A percentile compares a stretch with the other conserved stretches of the same genome.
phyloP scores from a whole-genome alignment of 2,888 invertebrate species.

The Apantesis nais region DNA sequence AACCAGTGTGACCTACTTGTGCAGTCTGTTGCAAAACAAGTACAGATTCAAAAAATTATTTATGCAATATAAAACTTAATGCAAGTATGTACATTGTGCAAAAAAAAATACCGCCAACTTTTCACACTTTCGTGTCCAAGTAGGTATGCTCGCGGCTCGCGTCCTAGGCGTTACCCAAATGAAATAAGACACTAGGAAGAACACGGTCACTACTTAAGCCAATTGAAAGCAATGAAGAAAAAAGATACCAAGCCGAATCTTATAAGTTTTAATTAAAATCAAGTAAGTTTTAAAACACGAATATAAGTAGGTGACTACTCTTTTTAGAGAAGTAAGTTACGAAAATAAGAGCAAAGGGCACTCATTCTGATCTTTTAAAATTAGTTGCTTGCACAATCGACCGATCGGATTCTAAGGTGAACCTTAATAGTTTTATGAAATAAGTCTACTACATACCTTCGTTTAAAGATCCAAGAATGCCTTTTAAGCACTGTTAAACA shows the following conservation, averaged over 20 bases:
- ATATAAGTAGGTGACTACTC: neutral
- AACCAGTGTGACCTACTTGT: neutral
- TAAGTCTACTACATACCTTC: constrained; percentile 59
- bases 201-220: constrained; percentile 39
- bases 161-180: constrained; percentile 44
- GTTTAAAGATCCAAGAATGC: constrained; percentile 60
- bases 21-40: neutral
- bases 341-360: constrained; percentile 47
- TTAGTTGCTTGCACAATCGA: constrained; percentile 25
- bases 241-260: constrained; percentile 28
- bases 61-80: neutral
- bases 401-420: constrained; percentile 35
- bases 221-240: constrained; percentile 52
- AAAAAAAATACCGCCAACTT: neutral
- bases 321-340: constrained; percentile 9
- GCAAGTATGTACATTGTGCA: neutral
- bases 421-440: constrained; percentile 39
- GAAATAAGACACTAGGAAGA: constrained; percentile 40
- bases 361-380: constrained; percentile 21
- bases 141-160: neutral
- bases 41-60: neutral
- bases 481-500: constrained; percentile 68
- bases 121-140: neutral
- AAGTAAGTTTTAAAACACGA: neutral
- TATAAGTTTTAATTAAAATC: constrained; percentile 3